Percentiles rank a stretch among this genome's conserved stretches.
These are phyloP conservation scores for Catostomus latipinnis DNA, from an alignment of 2,797 vertebrate genomes.

Conservation along the genomic window DNA sequence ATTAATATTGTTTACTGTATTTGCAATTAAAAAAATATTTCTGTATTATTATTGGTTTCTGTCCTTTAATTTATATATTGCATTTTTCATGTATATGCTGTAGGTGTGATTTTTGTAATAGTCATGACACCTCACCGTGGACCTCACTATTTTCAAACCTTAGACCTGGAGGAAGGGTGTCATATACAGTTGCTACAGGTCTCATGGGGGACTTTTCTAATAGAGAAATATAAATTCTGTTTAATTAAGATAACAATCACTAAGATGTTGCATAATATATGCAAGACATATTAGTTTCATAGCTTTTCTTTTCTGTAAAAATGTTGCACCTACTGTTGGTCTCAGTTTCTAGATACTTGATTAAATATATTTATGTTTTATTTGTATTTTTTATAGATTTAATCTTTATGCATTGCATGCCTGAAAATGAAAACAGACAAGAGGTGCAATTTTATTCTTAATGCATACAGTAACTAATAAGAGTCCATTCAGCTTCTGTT, in stretches of 20 bases:
- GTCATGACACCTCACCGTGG: too few species aligned
- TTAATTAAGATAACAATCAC: slow-evolving; percentile 4
- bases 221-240: slow-evolving; percentile 26
- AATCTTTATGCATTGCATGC: not conserved
- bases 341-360: not conserved
- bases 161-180: not conserved
- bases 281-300: not conserved
- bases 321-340: not conserved
- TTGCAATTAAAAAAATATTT: too few species aligned
- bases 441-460: too few species aligned
- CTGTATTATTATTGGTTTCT: too few species aligned
- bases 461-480: not conserved
- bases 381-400: not conserved
- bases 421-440: not conserved
- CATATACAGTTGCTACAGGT: not conserved
- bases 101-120: too few species aligned
- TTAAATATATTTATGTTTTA: not conserved
- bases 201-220: not conserved
- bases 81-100: too few species aligned
- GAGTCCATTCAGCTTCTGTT: slow-evolving; percentile 4
- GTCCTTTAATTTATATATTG: too few species aligned
- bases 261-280: not conserved
- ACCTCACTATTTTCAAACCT: too few species aligned
- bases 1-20: too few species aligned
- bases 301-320: not conserved